These are phyloP conservation scores for Ondatra zibethicus DNA, from an alignment of 2,113 vertebrate genomes.

Conservation along the genomic window DNA sequence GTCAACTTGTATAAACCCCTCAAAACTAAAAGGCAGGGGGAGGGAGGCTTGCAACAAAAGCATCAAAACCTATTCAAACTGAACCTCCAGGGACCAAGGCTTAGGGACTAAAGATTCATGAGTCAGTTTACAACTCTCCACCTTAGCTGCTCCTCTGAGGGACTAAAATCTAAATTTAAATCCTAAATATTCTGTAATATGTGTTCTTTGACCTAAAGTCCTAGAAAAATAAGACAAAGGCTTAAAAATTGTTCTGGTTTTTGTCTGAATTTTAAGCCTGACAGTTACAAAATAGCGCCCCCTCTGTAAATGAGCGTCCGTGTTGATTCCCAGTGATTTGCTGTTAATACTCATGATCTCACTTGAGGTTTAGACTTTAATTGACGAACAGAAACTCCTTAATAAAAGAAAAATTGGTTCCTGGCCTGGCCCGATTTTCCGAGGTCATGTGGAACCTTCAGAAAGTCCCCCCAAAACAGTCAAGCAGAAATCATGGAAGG, in stretches of 20 bases:
- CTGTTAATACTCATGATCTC: not conserved
- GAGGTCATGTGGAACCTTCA: not conserved
- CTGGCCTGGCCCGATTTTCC: not conserved
- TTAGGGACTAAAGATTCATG: not conserved
- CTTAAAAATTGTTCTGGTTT: not conserved
- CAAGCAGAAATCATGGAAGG: not conserved
- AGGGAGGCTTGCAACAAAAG: not conserved
- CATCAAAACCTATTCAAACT: not conserved
- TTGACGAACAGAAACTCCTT: not conserved
- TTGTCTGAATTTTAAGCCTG: not conserved
- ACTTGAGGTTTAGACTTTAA: constrained; percentile 21
- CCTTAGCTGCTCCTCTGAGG: not conserved
- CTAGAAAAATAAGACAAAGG: constrained; percentile 33
- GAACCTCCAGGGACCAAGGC: not conserved
- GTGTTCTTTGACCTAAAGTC: not conserved
- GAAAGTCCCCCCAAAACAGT: not conserved
- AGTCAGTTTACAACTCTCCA: not conserved
- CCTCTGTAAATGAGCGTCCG: not conserved
- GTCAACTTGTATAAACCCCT: constrained; percentile 19
- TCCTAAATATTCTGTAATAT: not conserved
- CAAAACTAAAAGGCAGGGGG: not conserved
- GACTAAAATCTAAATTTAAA: constrained; percentile 49
- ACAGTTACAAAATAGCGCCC: not conserved
- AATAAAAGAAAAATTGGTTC: not conserved
- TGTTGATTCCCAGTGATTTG: not conserved